Evolutionary conservation across 2,797 vertebrate genomes (phyloP), one percentile per base, ranked within the genome.

Genomic region (Takifugu ocellatus): DNA sequence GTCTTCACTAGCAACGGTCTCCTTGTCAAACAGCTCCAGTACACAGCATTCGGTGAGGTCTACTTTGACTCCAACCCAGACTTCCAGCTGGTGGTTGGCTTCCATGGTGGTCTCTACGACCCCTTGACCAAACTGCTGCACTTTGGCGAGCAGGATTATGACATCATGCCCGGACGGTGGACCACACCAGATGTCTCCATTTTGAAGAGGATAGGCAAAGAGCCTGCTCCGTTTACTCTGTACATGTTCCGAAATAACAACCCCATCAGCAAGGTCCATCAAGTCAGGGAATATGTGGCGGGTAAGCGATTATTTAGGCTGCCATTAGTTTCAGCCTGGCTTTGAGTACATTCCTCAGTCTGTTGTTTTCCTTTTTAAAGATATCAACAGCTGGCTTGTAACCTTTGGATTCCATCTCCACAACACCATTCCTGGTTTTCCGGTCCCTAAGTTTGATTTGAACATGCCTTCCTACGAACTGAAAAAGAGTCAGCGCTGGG

Each of bases 331-430:
- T 33, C 31, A 39, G 10, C 12, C 14, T 39, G 12, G 12, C 36
- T 12, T 12, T 36, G 10, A 16, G 16, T 9, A 2, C 17, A 45
- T 5, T 46, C 2, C 43, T 45, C 2, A 45, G 8, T 14, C 15
- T 43, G 9, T 14, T 12, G 12, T 43, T 43, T 43, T 24, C 5
- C 36, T 47, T 56, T 52, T 33, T 83, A 54, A 84, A 99, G 97
- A 99, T 93, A 93, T 99, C 73, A 99, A 99, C 91, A 98, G 94
- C 88, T 99, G 97, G 97, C 92, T 99, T 49, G 94, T 98, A 78
- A 98, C 96, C n/a, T 99, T 99, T 3, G 97, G 97, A 53, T 99
- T 99, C 88, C 97, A 99, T 84, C 94, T 99, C 58, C 96, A 99
- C 88, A 99, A 99, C 69, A 96, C 95, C 70, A 98, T 99, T 82